Conservation (phyloP, 2,888 invertebrate species). For the Hypselothyrea guttata region DNA sequence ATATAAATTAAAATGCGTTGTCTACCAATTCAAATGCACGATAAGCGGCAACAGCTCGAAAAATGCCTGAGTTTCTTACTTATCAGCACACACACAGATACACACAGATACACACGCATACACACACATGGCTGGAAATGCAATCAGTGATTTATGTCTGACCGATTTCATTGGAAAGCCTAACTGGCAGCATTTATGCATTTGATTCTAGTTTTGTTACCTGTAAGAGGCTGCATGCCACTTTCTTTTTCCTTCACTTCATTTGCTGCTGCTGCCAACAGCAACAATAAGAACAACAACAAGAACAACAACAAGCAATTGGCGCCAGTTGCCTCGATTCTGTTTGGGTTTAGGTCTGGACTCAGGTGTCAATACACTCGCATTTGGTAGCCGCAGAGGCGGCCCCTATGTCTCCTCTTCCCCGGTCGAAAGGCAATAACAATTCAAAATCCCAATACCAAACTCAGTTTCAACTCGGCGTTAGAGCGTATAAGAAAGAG, state of each 20-base stretch:
- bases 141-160: conserved; percentile 63
- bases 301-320: conserved; percentile 14
- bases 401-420: conserved; percentile 22
- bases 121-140: conserved; percentile 30
- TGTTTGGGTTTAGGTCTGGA: conserved; percentile 44
- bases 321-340: conserved; percentile 42
- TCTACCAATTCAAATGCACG: conserved; percentile 72
- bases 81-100: conserved; percentile 53
- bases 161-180: conserved; percentile 57
- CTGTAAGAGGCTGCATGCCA: conserved; percentile 39
- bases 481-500: neutral
- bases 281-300: conserved; percentile 20
- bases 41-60: conserved; percentile 31
- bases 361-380: conserved; percentile 74
- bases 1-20: conserved; percentile 57
- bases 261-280: too few species aligned
- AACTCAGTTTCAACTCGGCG: conserved; percentile 19
- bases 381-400: conserved; percentile 68
- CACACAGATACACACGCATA: conserved; percentile 4
- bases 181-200: too few species aligned
- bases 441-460: conserved; percentile 11
- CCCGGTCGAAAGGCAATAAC: neutral
- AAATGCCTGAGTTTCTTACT: conserved; percentile 51
- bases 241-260: conserved; percentile 66
- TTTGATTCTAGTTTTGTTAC: conserved; percentile 31